phyloP scores from a whole-genome alignment of 1,140 invertebrate genomes.

The Pseudomyrmex cubaensis region DNA sequence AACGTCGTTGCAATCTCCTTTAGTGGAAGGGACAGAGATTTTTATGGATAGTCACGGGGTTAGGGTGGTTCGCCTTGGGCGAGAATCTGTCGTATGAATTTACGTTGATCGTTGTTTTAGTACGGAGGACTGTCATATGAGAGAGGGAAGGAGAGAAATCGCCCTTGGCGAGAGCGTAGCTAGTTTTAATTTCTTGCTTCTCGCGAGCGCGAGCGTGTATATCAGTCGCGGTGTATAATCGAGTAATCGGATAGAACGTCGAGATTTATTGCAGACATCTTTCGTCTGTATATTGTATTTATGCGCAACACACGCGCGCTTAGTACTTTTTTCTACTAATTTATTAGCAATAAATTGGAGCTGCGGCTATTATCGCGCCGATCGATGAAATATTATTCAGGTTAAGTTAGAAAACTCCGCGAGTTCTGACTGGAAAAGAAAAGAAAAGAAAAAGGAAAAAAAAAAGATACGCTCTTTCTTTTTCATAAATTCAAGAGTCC shows the following conservation, averaged over 20 bases:
- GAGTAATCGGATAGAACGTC: conserved; percentile 38
- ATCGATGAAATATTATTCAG: conserved; percentile 35
- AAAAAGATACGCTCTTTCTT: background rate
- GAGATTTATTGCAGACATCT: conserved; percentile 25
- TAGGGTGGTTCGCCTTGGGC: conserved; percentile 57
- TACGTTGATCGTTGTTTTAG: conserved; percentile 65
- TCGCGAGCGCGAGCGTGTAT: background rate
- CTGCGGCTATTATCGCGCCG: conserved; percentile 21
- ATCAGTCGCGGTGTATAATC: conserved; percentile 63
- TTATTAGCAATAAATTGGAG: conserved; percentile 44
- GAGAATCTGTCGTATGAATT: conserved; percentile 66
- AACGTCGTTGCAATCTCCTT: conserved; percentile 70
- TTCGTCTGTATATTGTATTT: background rate
- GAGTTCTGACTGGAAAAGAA: background rate
- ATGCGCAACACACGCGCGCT: background rate
- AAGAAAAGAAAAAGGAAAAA: background rate
- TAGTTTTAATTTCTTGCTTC: conserved; percentile 58
- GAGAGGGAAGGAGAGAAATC: too few relatives aligned
- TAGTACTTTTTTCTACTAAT: conserved; percentile 56
- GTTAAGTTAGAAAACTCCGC: background rate
- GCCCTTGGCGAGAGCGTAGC: background rate
- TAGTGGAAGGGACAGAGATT: conserved; percentile 61
- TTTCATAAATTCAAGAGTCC: background rate
- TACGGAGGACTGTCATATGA: background rate
- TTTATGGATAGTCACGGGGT: conserved; percentile 60